Percentiles rank a stretch among this genome's conserved stretches.
These are phyloP conservation scores for Irena cyanogastra DNA, from an alignment of 2,113 vertebrate species.

Conservation along the genomic window DNA sequence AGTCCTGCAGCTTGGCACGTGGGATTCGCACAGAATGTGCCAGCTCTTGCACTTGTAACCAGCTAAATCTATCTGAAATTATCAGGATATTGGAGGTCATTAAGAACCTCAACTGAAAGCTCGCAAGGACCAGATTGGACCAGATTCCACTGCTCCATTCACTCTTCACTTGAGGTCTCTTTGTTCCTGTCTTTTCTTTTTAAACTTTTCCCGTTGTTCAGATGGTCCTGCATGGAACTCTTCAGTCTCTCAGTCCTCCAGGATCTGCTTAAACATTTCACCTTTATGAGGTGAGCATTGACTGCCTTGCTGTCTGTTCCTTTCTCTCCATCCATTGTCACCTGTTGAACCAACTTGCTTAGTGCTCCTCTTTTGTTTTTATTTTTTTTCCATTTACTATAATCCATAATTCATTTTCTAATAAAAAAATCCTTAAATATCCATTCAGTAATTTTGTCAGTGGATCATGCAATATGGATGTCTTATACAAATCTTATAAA, in stretches of 20 bases:
- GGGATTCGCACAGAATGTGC: too few relatives aligned
- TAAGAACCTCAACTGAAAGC: background rate
- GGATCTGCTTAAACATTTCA: background rate
- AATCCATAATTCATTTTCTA: background rate
- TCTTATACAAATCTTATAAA: background rate
- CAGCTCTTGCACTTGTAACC: background rate
- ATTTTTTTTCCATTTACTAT: background rate
- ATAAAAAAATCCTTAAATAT: background rate
- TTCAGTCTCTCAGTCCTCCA: background rate
- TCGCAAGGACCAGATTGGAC: background rate
- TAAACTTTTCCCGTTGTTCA: background rate
- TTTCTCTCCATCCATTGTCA: background rate
- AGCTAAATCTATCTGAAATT: background rate
- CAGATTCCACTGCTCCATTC: background rate
- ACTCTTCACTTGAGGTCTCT: background rate
- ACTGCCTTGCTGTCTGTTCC: background rate
- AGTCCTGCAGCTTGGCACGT: background rate
- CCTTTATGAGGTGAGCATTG: background rate
- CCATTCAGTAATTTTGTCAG: background rate
- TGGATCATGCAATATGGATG: background rate
- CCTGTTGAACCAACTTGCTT: background rate
- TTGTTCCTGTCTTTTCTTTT: background rate
- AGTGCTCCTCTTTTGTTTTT: background rate
- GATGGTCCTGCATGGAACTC: background rate
- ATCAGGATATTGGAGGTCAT: background rate